Conservation (phyloP, 2,113 vertebrate species). For the Eretmochelys imbricata region DNA sequence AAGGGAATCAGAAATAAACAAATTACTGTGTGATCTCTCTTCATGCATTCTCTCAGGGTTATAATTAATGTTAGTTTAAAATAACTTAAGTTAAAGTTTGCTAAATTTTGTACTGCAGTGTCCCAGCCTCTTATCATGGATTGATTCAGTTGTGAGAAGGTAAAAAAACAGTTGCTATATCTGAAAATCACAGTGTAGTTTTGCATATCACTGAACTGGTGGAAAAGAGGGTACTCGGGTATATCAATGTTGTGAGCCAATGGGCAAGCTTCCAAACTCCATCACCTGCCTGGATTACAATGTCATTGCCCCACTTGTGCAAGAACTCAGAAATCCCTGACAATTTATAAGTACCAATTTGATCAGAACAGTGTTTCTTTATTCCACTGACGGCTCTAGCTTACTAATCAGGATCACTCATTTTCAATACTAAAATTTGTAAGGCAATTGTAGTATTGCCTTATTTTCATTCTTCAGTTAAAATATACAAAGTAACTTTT, state of each 20-base stretch:
- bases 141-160: not conserved
- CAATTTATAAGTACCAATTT: not conserved
- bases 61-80: not conserved
- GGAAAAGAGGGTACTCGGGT: not conserved
- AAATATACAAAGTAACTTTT: not conserved
- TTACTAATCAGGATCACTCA: not conserved
- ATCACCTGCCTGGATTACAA: accelerated
- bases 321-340: not conserved
- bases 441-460: not conserved
- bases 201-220: not conserved
- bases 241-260: not conserved
- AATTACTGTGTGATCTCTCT: not conserved
- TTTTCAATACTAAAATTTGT: not conserved
- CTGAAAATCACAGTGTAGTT: not conserved
- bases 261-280: not conserved
- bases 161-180: not conserved
- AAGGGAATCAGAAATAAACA: not conserved
- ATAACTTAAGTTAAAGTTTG: not conserved
- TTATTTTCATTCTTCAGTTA: not conserved
- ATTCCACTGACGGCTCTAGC: not conserved
- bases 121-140: not conserved
- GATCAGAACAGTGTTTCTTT: not conserved
- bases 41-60: not conserved
- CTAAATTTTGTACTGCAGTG: not conserved
- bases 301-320: accelerated